Percentiles rank a stretch among this genome's conserved stretches.
Evolutionary conservation across 2,797 vertebrate genomes (phyloP).

Genomic region (Botia kubotai): DNA sequence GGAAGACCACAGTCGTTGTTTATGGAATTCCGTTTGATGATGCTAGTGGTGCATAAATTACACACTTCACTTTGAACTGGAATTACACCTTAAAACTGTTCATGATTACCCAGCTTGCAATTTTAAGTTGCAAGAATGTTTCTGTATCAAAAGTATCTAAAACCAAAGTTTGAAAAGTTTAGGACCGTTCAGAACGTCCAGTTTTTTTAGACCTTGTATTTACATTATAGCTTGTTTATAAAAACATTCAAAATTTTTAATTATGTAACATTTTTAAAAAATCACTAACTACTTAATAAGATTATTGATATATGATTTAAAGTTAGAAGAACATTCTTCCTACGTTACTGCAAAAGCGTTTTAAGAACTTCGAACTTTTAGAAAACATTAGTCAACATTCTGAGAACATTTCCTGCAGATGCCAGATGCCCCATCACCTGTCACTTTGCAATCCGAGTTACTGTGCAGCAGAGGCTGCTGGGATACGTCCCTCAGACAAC

Average conservation of each 20-base stretch:
- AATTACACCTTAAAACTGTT: neutral
- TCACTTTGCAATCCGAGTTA: slow-evolving; percentile 13
- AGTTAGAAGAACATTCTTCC: too few species aligned
- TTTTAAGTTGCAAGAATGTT: too few species aligned
- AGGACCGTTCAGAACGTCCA: too few species aligned
- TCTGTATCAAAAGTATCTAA: too few species aligned
- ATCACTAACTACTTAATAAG: too few species aligned
- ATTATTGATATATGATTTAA: too few species aligned
- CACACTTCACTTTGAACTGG: neutral
- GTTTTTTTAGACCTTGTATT: too few species aligned
- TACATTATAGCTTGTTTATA: too few species aligned
- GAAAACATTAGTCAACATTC: too few species aligned
- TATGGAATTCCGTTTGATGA: neutral
- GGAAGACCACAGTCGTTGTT: neutral
- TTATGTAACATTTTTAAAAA: too few species aligned
- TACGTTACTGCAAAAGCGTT: neutral
- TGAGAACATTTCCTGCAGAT: neutral
- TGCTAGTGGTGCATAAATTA: neutral
- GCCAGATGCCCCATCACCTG: neutral
- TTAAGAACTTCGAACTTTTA: neutral
- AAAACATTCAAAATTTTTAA: too few species aligned
- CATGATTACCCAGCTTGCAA: neutral
- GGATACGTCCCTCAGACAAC: slow-evolving; percentile 66
- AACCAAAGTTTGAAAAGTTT: too few species aligned
- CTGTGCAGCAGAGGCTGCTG: slow-evolving; percentile 65